Evolutionary conservation across 2,888 invertebrate species (phyloP).

Genomic region (Drosophila sordidula): DNA sequence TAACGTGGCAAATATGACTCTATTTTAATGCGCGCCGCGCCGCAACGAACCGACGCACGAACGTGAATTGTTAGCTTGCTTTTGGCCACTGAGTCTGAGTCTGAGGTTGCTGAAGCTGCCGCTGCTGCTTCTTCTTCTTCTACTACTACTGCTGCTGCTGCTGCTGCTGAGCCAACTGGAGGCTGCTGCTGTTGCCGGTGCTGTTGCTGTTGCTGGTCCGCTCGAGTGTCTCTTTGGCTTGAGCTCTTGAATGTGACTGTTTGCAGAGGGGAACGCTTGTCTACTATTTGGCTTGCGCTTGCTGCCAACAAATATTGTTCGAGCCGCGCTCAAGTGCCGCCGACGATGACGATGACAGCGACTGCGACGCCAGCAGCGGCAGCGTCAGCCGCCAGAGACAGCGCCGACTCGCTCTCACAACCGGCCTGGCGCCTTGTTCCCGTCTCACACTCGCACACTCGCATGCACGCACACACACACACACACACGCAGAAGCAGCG

Average conservation of each 20-base stretch:
- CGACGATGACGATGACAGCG: conserved; percentile 43
- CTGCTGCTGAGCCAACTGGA: conserved; percentile 47
- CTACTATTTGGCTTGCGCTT: conserved; percentile 85
- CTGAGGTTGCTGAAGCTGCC: conserved; percentile 45
- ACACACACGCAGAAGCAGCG: conserved; percentile 20
- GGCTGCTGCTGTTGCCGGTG: conserved; percentile 41
- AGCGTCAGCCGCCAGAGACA: conserved; percentile 32
- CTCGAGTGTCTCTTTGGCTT: conserved; percentile 85
- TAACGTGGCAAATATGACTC: conserved; percentile 74
- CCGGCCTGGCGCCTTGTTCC: conserved; percentile 37
- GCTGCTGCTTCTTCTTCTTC: conserved; percentile 29
- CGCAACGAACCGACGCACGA: conserved; percentile 80
- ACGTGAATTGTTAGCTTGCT: conserved; percentile 75
- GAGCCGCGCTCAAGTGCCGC: conserved; percentile 85
- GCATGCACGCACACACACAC: conserved; percentile 25
- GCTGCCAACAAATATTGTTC: conserved; percentile 85
- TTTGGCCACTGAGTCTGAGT: conserved; percentile 74
- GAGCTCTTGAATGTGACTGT: conserved; percentile 86
- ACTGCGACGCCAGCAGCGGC: conserved; percentile 33
- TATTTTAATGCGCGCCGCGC: conserved; percentile 71
- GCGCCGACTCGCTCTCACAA: conserved; percentile 63
- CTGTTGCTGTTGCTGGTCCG: conserved; percentile 78
- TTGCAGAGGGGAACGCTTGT: conserved; percentile 86
- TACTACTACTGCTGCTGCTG: conserved; percentile 28
- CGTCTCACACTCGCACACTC: conserved; percentile 51